Evolutionary conservation across 2,888 invertebrate genomes (phyloP).

Genomic region (Stenurella melanura): DNA sequence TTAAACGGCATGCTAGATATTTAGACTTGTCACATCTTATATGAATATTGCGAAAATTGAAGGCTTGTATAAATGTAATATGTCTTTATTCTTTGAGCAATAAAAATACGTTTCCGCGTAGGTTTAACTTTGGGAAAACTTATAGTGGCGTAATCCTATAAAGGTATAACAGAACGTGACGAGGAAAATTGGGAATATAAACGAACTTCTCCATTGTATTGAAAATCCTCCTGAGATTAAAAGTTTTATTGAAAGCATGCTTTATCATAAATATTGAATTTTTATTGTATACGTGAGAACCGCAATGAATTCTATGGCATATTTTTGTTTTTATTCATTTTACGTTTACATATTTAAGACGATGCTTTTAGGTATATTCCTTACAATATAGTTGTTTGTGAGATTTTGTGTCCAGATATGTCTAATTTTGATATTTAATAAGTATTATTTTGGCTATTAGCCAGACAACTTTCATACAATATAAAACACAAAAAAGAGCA

Average conservation of each 20-base stretch:
- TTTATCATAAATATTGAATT: constrained; percentile 35
- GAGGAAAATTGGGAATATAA: constrained; percentile 33
- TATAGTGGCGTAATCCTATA: constrained; percentile 2
- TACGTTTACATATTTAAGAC: neutral
- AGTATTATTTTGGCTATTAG: no score
- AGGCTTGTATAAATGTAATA: no score
- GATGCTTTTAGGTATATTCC: neutral
- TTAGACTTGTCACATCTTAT: no score
- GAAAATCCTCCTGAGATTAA: constrained; percentile 34
- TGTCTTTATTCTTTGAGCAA: neutral
- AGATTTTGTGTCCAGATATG: no score
- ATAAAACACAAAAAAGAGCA: no score
- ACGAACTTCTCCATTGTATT: constrained; percentile 30
- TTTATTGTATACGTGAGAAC: neutral
- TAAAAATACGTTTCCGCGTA: neutral
- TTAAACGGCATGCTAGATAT: no score
- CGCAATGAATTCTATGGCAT: neutral
- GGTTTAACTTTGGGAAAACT: neutral
- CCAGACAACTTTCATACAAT: no score
- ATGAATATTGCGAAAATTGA: no score
- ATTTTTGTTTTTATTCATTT: constrained; percentile 3
- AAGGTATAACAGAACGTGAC: constrained; percentile 23
- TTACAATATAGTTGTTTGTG: no score
- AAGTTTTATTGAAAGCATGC: constrained; percentile 31
- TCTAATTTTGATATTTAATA: no score